phyloP scores from a whole-genome alignment of 2,888 invertebrate genomes.

The Synergus laeviventris region DNA sequence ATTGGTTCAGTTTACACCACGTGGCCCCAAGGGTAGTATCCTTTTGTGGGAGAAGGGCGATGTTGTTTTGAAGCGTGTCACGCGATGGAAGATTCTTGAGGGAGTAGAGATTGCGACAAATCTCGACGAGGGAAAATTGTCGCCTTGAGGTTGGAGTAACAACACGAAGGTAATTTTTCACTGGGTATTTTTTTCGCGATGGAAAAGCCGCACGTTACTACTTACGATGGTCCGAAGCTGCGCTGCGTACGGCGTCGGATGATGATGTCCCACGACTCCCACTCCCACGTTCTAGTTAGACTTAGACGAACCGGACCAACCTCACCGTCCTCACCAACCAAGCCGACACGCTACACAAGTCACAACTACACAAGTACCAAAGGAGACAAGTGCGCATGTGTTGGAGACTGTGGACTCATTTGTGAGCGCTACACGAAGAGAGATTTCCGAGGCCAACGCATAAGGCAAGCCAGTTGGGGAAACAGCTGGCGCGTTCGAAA shows the following conservation, averaged over 20 bases:
- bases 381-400: too few species aligned
- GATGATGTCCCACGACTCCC: slow-evolving; percentile 17
- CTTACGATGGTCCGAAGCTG: slow-evolving; percentile 13
- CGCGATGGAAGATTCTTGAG: not conserved
- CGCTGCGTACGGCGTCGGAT: not conserved
- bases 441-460: slow-evolving; percentile 11
- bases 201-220: not conserved
- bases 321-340: too few species aligned
- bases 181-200: not conserved
- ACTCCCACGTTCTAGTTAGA: slow-evolving; percentile 28
- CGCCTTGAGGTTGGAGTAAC: not conserved
- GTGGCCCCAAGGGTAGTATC: slow-evolving; percentile 17
- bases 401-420: not conserved
- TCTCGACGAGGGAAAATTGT: not conserved
- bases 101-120: not conserved
- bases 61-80: slow-evolving; percentile 21
- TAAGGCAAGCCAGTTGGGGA: not conserved
- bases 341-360: too few species aligned
- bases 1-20: slow-evolving; percentile 29
- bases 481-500: not conserved
- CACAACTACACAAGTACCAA: too few species aligned
- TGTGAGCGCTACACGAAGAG: not conserved
- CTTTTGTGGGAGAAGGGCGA: not conserved
- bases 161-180: not conserved
- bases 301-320: too few species aligned